Conservation (phyloP, 1,140 invertebrate species). For the Dendrolimus punctatus region DNA sequence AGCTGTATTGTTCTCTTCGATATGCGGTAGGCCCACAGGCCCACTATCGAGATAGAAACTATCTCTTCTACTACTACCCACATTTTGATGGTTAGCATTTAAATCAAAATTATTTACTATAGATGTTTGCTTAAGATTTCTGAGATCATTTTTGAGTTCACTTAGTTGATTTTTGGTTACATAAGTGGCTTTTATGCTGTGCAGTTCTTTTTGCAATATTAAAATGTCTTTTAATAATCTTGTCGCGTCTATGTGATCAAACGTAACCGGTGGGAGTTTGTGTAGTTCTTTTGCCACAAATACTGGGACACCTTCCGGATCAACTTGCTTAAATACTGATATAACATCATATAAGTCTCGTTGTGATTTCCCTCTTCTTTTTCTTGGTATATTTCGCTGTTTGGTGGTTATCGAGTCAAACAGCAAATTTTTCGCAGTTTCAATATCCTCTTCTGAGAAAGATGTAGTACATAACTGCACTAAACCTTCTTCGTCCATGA, state of each 20-base stretch:
- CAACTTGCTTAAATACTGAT: constrained; percentile 1
- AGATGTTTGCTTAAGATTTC: constrained; percentile 1
- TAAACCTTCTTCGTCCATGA: constrained; percentile 10
- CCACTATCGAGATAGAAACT: constrained; percentile 5
- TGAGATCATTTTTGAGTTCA: constrained; percentile 1
- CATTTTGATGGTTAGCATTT: background rate
- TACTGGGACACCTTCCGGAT: constrained; percentile 6
- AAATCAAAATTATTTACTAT: background rate
- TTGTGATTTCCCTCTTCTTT: constrained; percentile 3
- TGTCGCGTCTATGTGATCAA: constrained; percentile 13
- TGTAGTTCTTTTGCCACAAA: constrained; percentile 10
- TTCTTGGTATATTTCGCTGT: constrained; percentile 7
- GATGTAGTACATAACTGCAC: constrained; percentile 2
- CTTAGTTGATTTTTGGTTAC: background rate
- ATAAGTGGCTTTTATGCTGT: background rate
- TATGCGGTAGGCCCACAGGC: constrained; percentile 1
- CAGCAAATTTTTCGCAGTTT: constrained; percentile 6
- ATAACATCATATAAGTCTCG: constrained; percentile 12
- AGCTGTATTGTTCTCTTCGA: background rate
- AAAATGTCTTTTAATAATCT: constrained; percentile 12
- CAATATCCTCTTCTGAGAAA: constrained; percentile 6
- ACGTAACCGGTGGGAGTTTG: constrained; percentile 8
- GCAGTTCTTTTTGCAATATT: background rate
- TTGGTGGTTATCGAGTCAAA: constrained; percentile 8
- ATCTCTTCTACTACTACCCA: constrained; percentile 1